Base-by-base conservation (phyloP, 2,797 vertebrate genomes). In the Sebastes steindachneri region DNA sequence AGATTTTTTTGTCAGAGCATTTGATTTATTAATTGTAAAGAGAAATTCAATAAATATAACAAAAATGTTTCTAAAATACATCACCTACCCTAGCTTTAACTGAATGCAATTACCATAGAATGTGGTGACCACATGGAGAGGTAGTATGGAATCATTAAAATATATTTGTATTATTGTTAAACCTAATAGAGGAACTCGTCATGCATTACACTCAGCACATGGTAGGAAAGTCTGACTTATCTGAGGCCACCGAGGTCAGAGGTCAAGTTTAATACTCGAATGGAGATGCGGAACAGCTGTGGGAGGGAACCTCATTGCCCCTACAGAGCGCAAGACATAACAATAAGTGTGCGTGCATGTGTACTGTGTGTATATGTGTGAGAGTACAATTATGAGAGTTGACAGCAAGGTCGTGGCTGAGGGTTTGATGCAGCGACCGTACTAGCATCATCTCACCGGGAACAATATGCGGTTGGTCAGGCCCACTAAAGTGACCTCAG, bases 401-500 rank as follows among this genome's bases (percentile, higher is more conserved):
- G 93, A 92, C 76, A 80, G 83, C 21, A 33, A 86, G 89, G 88
- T 91, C 89, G 85, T 53, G 68, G 81, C 73, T 10, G 28, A 83
- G 68, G 70, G 73, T 80, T 71, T 68, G 45, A 63, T 69, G 60
- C 79, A 70, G 73, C 19, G 60, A 78, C 74, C 19, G 37, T 78
- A 71, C 76, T 54, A 68, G 78, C 77, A 69, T 79, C 84, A 67
- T 88, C 86, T 89, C 81, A 84, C 69, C 28, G 28, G 80, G 83
- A 87, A 92, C 90, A 88, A 90, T 86, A 73, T 89, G 88, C n/a
- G 88, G 92, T 83, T 28, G 63, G 77, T 88, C 87, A 82, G 80
- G 45, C 85, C 83, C 75, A 76, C 93, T 88, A 84, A 89, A 80
- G 76, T 90, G 86, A 94, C 92, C 93, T 92, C 94, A 92, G 84